Evolutionary conservation across 2,888 invertebrate genomes (phyloP).

Genomic region (Erebia aethiops): DNA sequence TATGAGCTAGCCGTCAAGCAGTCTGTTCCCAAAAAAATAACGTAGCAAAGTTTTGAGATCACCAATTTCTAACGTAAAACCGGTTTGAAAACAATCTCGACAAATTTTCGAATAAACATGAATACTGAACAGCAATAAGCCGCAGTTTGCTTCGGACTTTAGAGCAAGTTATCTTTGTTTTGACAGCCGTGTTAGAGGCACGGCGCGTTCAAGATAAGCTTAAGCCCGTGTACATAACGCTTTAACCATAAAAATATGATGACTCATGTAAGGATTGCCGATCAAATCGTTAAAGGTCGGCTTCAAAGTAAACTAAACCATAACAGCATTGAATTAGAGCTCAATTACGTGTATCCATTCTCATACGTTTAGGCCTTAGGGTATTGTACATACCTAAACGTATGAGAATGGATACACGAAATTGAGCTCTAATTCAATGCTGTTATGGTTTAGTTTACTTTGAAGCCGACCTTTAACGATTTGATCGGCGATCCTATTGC

Average conservation of each 20-base stretch:
- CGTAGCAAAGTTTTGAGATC: slow-evolving; percentile 1
- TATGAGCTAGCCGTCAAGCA: background rate
- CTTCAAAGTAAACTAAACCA: too few species aligned
- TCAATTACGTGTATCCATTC: too few species aligned
- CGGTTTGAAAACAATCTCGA: slow-evolving; percentile 14
- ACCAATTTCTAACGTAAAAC: background rate
- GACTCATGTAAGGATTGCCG: too few species aligned
- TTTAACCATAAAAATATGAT: background rate
- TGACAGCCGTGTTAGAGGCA: slow-evolving; percentile 2
- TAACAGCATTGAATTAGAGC: too few species aligned
- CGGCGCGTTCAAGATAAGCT: slow-evolving; percentile 1
- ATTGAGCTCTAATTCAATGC: too few species aligned
- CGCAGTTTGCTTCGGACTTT: slow-evolving; percentile 13
- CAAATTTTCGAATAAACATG: slow-evolving; percentile 12
- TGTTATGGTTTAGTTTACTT: too few species aligned
- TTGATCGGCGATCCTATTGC: too few species aligned
- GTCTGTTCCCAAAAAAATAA: background rate
- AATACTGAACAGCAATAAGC: slow-evolving; percentile 5
- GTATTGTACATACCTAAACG: too few species aligned
- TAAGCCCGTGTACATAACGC: background rate
- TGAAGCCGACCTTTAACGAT: too few species aligned
- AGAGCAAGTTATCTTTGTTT: slow-evolving; percentile 5
- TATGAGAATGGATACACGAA: too few species aligned
- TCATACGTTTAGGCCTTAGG: too few species aligned
- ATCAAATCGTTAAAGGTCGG: too few species aligned